These are phyloP conservation scores for Carapus acus DNA, from an alignment of 2,797 vertebrate species.

Conservation along the genomic window DNA sequence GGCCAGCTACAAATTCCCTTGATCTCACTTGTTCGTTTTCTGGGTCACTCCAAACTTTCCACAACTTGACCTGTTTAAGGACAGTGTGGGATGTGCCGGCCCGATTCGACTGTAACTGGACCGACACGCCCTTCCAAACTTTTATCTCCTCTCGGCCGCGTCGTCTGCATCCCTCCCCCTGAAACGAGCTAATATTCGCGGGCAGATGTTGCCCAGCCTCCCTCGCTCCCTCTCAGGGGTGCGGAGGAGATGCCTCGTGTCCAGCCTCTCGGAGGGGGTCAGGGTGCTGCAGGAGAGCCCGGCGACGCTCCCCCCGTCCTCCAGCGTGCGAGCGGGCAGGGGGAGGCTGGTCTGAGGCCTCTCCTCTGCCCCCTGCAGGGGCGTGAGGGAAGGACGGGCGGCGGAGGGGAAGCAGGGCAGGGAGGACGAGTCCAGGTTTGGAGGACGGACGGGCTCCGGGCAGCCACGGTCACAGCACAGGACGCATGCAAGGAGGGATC, in stretches of 20 bases:
- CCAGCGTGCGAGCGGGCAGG: constrained; percentile 14
- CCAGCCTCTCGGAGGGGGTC: constrained; percentile 50
- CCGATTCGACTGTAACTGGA: no score
- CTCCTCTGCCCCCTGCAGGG: constrained; percentile 51
- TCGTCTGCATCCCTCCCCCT: constrained; percentile 27
- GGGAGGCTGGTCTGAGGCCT: constrained; percentile 56
- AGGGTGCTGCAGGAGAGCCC: constrained; percentile 65
- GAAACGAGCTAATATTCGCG: constrained; percentile 19
- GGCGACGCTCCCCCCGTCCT: constrained; percentile 46
- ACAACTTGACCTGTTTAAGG: no score
- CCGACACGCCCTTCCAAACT: no score
- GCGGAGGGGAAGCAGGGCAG: constrained; percentile 27
- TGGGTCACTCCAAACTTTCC: no score
- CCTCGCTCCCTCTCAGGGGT: constrained; percentile 35
- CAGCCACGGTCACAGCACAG: constrained; percentile 59
- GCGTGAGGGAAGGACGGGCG: constrained; percentile 36
- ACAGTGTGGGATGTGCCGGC: no score
- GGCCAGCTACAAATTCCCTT: no score
- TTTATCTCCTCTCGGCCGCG: constrained; percentile 17
- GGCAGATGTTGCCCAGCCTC: constrained; percentile 27
- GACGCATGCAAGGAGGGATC: constrained; percentile 71
- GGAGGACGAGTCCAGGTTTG: constrained; percentile 41
- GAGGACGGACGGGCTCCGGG: constrained; percentile 42
- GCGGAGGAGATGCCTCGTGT: constrained; percentile 55
- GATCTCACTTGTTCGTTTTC: no score